Evolutionary conservation across 2,888 invertebrate species (phyloP).

Genomic region (Cataglyphis rosenhaueri): DNA sequence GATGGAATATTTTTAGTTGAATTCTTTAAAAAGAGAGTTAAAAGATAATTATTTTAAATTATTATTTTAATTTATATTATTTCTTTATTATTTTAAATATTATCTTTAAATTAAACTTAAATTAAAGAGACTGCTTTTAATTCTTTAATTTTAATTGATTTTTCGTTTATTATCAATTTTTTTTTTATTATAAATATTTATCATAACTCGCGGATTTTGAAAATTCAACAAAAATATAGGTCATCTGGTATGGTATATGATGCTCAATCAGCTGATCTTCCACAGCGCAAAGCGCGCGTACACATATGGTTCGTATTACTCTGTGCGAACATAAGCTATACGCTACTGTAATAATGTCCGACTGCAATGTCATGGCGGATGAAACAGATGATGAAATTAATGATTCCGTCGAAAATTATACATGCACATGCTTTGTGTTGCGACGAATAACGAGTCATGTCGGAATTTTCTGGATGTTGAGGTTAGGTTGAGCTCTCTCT

Average conservation of each 20-base stretch:
- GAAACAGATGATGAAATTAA: conserved; percentile 37
- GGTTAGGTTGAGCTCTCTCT: conserved; percentile 18
- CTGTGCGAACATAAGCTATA: not conserved
- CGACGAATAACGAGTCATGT: conserved; percentile 29
- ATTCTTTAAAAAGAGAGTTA: not conserved
- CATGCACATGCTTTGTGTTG: not conserved
- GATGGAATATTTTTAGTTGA: not conserved
- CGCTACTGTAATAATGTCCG: conserved; percentile 5
- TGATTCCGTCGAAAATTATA: conserved; percentile 39
- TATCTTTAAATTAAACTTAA: not conserved
- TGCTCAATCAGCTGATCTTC: conserved; percentile 33
- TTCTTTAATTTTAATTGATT: conserved; percentile 2
- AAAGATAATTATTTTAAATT: conserved; percentile 19
- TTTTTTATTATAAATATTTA: not conserved
- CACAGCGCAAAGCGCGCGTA: not conserved
- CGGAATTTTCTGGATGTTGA: conserved; percentile 10
- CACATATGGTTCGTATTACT: conserved; percentile 9
- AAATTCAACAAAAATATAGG: not conserved
- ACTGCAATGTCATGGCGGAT: conserved; percentile 15
- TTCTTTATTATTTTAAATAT: not conserved
- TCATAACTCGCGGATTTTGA: not conserved
- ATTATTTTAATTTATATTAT: not conserved
- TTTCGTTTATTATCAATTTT: not conserved
- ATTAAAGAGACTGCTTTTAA: not conserved
- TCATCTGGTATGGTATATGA: conserved; percentile 6